phyloP scores from a whole-genome alignment of 2,797 vertebrate species.

The Dryobates pubescens region DNA sequence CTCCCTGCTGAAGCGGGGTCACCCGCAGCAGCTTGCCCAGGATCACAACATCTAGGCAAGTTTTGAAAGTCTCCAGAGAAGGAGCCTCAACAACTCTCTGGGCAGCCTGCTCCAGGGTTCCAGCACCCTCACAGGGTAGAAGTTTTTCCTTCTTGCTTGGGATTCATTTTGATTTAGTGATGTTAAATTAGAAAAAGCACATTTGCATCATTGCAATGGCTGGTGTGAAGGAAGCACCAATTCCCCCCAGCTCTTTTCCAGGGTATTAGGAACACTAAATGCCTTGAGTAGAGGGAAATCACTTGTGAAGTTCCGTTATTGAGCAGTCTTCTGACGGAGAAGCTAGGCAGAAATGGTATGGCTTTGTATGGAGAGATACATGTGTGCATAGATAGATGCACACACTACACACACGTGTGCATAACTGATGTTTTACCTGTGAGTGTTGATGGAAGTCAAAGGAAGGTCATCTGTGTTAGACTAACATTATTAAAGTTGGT shows the following conservation, averaged over 20 bases:
- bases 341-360: fast-evolving
- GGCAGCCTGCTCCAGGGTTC: no score
- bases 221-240: not conserved
- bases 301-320: not conserved
- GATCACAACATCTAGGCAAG: no score
- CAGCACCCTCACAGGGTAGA: no score
- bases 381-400: not conserved
- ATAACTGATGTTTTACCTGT: not conserved
- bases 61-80: no score
- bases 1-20: no score
- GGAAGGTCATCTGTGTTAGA: not conserved
- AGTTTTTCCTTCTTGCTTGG: not conserved
- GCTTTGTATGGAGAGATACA: not conserved
- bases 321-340: not conserved
- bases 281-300: not conserved
- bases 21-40: no score
- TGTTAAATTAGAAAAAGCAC: not conserved
- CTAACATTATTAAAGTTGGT: not conserved
- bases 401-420: fast-evolving
- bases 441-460: not conserved
- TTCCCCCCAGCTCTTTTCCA: not conserved
- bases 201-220: not conserved
- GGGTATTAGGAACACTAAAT: not conserved
- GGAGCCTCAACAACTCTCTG: no score
- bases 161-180: not conserved